These are phyloP conservation scores for Lasioglossum villosulum DNA, from an alignment of 2,888 invertebrate genomes.

Conservation along the genomic window DNA sequence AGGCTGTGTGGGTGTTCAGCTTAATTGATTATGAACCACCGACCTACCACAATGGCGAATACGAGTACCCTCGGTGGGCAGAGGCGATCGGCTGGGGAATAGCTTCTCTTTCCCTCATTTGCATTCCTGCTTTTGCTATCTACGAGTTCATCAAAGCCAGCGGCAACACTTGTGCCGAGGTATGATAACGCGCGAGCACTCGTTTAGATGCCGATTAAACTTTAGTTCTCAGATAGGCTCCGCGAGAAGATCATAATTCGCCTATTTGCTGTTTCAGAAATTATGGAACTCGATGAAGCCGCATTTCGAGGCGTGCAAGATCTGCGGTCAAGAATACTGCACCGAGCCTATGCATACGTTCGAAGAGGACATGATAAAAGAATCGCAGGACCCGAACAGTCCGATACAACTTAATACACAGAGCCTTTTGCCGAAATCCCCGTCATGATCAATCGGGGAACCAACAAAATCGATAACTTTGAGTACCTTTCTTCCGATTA, in stretches of 20 bases:
- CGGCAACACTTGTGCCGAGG: slow-evolving; percentile 90
- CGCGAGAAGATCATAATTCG: neutral
- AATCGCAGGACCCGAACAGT: slow-evolving; percentile 84
- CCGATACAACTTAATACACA: slow-evolving; percentile 75
- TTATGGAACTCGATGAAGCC: slow-evolving; percentile 90
- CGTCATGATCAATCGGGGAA: slow-evolving; percentile 47
- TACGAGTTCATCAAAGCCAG: slow-evolving; percentile 89
- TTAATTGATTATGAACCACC: slow-evolving; percentile 95
- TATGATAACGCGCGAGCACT: slow-evolving; percentile 79
- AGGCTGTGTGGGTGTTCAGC: slow-evolving; percentile 95
- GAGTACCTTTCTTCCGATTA: neutral
- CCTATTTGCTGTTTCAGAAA: slow-evolving; percentile 87
- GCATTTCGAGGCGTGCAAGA: slow-evolving; percentile 90
- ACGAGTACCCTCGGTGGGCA: slow-evolving; percentile 93
- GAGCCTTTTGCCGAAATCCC: slow-evolving; percentile 56
- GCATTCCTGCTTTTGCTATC: slow-evolving; percentile 93
- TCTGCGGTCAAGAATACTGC: slow-evolving; percentile 92
- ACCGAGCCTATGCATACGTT: slow-evolving; percentile 78
- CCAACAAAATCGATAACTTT: neutral
- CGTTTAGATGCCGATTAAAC: slow-evolving; percentile 4
- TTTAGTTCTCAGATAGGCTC: neutral
- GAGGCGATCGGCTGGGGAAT: slow-evolving; percentile 95
- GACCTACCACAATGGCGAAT: slow-evolving; percentile 92
- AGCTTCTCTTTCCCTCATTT: slow-evolving; percentile 92
- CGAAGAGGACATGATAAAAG: slow-evolving; percentile 87